Evolutionary conservation across 2,113 vertebrate species (phyloP).

Genomic region (Megaceryle torquata): DNA sequence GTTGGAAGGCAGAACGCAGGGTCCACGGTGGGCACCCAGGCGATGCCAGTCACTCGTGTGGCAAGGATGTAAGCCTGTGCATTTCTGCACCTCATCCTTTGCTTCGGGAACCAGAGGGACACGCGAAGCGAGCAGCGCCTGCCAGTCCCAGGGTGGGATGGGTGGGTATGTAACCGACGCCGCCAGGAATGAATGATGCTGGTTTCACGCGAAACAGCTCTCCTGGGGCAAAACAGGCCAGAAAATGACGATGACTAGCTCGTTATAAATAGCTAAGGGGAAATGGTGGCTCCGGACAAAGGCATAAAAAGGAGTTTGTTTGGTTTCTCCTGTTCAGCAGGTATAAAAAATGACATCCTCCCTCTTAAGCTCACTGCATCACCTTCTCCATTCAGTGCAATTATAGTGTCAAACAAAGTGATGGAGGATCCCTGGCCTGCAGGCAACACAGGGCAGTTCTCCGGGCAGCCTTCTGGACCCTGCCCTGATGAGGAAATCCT

Average conservation of each 20-base stretch:
- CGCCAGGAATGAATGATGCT: not conserved
- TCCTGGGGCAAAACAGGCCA: not conserved
- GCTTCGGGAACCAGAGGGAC: not conserved
- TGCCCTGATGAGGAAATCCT: not conserved
- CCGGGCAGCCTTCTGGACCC: fast-evolving
- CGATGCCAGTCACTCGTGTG: not conserved
- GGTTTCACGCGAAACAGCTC: not conserved
- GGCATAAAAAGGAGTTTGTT: not conserved
- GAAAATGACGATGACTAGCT: not conserved
- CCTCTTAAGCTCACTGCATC: not conserved
- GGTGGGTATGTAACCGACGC: not conserved
- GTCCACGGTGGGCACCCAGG: not conserved
- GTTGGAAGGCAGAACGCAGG: not conserved
- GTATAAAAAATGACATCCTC: not conserved
- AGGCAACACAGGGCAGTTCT: not conserved
- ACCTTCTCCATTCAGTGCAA: not conserved
- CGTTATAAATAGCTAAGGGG: not conserved
- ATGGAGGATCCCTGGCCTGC: not conserved
- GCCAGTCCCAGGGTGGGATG: not conserved
- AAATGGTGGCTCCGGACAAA: not conserved
- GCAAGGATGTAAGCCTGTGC: fast-evolving
- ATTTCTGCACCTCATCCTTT: not conserved
- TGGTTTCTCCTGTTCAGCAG: constrained; percentile 17
- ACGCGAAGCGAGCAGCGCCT: fast-evolving
- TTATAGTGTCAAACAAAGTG: not conserved